phyloP scores from a whole-genome alignment of 2,797 vertebrate genomes.

The Anomalospiza imberbis region DNA sequence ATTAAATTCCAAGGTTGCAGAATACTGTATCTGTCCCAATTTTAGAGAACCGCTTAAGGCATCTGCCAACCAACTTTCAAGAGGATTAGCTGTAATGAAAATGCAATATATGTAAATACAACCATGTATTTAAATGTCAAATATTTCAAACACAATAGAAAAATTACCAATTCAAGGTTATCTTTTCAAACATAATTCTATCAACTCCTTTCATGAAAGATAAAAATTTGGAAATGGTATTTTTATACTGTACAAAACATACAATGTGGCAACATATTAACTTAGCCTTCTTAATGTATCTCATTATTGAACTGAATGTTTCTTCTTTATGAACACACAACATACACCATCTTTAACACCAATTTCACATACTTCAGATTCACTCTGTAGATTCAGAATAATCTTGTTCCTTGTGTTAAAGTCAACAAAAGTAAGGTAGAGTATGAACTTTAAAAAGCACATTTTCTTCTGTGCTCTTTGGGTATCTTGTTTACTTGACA shows the following conservation, averaged over 20 bases:
- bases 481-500: slow-evolving; percentile 6
- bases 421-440: neutral
- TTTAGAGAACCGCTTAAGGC: slow-evolving; percentile 62
- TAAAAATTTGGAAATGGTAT: neutral
- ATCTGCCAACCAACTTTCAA: slow-evolving; percentile 67
- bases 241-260: neutral
- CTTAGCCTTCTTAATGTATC: neutral
- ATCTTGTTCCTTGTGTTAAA: neutral
- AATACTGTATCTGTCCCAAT: slow-evolving; percentile 50
- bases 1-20: slow-evolving; percentile 27
- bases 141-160: slow-evolving; percentile 52
- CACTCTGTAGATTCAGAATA: neutral
- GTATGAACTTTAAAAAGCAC: neutral
- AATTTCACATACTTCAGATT: neutral
- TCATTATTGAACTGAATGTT: neutral
- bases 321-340: neutral
- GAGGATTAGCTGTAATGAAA: slow-evolving; percentile 67
- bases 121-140: slow-evolving; percentile 38
- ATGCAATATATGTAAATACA: slow-evolving; percentile 70
- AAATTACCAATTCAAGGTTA: slow-evolving; percentile 44
- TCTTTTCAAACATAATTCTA: slow-evolving; percentile 18
- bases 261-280: neutral
- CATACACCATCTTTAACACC: neutral
- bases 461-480: neutral
- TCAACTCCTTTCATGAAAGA: neutral